phyloP scores from a whole-genome alignment of 2,113 vertebrate species.

The Tenrec ecaudatus region DNA sequence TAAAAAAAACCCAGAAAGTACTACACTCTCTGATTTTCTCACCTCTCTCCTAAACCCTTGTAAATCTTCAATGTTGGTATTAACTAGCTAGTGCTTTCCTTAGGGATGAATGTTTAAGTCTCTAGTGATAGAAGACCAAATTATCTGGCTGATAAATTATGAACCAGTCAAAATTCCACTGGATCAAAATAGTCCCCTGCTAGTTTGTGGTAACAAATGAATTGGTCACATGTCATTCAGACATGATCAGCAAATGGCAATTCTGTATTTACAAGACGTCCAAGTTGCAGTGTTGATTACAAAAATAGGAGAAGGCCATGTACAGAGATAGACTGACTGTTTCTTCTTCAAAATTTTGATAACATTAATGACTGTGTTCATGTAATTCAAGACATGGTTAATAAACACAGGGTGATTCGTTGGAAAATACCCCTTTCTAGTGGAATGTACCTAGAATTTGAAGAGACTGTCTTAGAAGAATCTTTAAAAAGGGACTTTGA shows the following conservation, averaged over 20 bases:
- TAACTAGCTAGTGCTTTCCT: slow-evolving; percentile 1
- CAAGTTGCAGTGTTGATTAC: not conserved
- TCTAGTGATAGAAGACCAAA: not conserved
- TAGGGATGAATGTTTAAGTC: not conserved
- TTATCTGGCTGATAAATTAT: not conserved
- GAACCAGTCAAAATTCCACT: slow-evolving; percentile 34
- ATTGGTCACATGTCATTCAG: not conserved
- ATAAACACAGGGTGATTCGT: not conserved
- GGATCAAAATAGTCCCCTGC: slow-evolving; percentile 18
- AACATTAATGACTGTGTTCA: not conserved
- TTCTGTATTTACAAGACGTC: not conserved
- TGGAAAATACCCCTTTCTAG: slow-evolving; percentile 30
- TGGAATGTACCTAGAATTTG: slow-evolving; percentile 44
- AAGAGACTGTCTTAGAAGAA: slow-evolving; percentile 18
- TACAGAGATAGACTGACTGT: not conserved
- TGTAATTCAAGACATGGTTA: not conserved
- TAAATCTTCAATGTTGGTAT: slow-evolving; percentile 21
- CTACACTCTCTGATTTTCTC: not conserved
- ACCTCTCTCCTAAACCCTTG: not conserved
- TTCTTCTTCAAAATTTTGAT: slow-evolving; percentile 22
- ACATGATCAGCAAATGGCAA: not conserved
- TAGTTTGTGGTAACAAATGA: not conserved
- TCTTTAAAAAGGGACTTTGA: slow-evolving; percentile 42
- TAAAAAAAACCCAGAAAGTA: not conserved
- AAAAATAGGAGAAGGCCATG: not conserved